Percentiles rank a stretch among this genome's conserved stretches.
These are phyloP conservation scores for Zaprionus obscuricornis DNA, from an alignment of 2,888 invertebrate genomes.

Conservation along the genomic window DNA sequence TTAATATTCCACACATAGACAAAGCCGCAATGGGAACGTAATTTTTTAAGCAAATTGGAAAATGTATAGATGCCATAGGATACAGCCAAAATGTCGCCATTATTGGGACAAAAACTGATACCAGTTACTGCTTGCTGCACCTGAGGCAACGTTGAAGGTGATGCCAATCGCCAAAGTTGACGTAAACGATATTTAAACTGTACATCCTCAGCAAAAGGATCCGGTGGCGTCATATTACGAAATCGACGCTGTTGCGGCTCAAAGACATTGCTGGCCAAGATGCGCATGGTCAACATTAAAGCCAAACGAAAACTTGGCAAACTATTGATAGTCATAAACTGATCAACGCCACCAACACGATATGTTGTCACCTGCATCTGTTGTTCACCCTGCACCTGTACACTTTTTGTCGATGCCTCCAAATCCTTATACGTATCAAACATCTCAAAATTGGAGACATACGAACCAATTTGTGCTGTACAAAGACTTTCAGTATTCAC, in stretches of 20 bases:
- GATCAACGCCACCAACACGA: slow-evolving; percentile 73
- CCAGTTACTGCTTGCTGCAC: slow-evolving; percentile 85
- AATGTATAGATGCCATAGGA: slow-evolving; percentile 89
- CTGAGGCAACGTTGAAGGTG: slow-evolving; percentile 82
- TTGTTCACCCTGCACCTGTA: slow-evolving; percentile 83
- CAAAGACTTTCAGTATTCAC: slow-evolving; percentile 86
- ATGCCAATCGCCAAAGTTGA: slow-evolving; percentile 86
- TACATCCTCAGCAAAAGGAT: slow-evolving; percentile 87
- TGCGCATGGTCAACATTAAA: slow-evolving; percentile 87
- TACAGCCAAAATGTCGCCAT: slow-evolving; percentile 89
- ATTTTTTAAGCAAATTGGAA: slow-evolving; percentile 67
- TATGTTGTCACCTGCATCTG: slow-evolving; percentile 83
- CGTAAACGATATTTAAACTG: slow-evolving; percentile 88
- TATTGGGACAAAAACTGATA: slow-evolving; percentile 88
- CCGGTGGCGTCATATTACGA: slow-evolving; percentile 86
- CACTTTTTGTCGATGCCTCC: slow-evolving; percentile 77
- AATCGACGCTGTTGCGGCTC: slow-evolving; percentile 88
- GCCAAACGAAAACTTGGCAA: slow-evolving; percentile 86
- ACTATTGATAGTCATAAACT: slow-evolving; percentile 66
- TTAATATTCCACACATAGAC: slow-evolving; percentile 92
- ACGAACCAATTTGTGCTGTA: slow-evolving; percentile 86
- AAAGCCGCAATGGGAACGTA: slow-evolving; percentile 85
- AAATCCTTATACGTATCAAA: slow-evolving; percentile 87
- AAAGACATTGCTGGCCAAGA: slow-evolving; percentile 88
- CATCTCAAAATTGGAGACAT: slow-evolving; percentile 91